phyloP scores from a whole-genome alignment of 2,113 vertebrate genomes.

The Azemiops feae region DNA sequence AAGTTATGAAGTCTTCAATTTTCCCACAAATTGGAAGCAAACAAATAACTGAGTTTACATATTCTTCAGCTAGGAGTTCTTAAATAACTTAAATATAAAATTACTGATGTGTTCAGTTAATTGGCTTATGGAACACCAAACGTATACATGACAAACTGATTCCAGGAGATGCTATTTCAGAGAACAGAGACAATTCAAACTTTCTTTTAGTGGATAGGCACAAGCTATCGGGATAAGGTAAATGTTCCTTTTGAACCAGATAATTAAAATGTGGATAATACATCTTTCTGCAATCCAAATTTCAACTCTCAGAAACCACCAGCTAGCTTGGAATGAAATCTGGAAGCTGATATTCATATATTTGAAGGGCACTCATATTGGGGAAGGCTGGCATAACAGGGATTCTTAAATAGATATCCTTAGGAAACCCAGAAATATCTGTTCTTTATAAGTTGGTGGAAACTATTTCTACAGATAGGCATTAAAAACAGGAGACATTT shows the following conservation, averaged over 20 bases:
- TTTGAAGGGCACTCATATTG: neutral
- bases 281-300: neutral
- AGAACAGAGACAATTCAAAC: neutral
- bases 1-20: neutral
- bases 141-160: neutral
- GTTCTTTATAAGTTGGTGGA: neutral
- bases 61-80: neutral
- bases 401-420: neutral
- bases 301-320: neutral
- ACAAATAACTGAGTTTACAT: neutral
- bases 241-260: neutral
- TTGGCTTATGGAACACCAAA: neutral
- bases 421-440: neutral
- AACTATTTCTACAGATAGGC: neutral
- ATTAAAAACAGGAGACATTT: neutral
- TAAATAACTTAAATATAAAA: neutral
- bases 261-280: neutral
- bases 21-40: neutral
- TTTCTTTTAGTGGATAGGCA: neutral
- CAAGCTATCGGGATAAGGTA: neutral
- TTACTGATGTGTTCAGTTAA: neutral
- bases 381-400: neutral
- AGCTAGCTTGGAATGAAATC: neutral
- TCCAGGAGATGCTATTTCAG: neutral
- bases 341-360: neutral